Base-by-base conservation (phyloP, 2,888 invertebrate genomes). In the Stenurella melanura region DNA sequence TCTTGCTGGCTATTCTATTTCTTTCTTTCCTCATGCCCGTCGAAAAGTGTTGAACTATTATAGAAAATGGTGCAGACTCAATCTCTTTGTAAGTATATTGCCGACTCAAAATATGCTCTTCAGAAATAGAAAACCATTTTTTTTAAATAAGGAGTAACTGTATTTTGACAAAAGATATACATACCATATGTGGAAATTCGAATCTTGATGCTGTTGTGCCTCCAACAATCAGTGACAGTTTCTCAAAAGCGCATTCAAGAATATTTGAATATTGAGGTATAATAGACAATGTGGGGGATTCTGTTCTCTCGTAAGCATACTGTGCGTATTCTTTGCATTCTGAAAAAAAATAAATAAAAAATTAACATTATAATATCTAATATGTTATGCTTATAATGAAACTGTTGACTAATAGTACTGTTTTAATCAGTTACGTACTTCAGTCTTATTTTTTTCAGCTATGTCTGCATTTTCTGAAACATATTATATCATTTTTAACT, bases 111-210 rank as follows among this genome's bases (percentile, higher is more conserved):
- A 3, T 26, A 26, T 1, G 21, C 21, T 26, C 4, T 26, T 26
- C 4, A 26, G 4, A 26, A 4, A 26, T 26, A 26, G 21, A 26
- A 26, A 4, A 3, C 4, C 21, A 26, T 26, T 26, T 26, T 3
- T 26, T 26, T 26, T 26, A 26, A 26, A 26, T 3, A 26, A 26
- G 4, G 1, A 3, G 21, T 26, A 26, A 4, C 1, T 26, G 21
- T 26, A 26, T 34, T 5, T 34, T 34, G 30, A 34, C 7, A 9
- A 50, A 50, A 50, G n/a, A 6, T 57, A 18, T 26, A 77, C 79
- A 82, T 84, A 87, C 93, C 93, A 93, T 93, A 79, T 93, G 93
- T 5, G 93, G 93, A 84, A 92, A 93, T 79, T 93, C 90, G 75
- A 84, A 86, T 18, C 84, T 83, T 15, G 83, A 84, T 5, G 90